Conservation (phyloP, 2,888 invertebrate genomes). For the Noctuana brunneofusca region DNA sequence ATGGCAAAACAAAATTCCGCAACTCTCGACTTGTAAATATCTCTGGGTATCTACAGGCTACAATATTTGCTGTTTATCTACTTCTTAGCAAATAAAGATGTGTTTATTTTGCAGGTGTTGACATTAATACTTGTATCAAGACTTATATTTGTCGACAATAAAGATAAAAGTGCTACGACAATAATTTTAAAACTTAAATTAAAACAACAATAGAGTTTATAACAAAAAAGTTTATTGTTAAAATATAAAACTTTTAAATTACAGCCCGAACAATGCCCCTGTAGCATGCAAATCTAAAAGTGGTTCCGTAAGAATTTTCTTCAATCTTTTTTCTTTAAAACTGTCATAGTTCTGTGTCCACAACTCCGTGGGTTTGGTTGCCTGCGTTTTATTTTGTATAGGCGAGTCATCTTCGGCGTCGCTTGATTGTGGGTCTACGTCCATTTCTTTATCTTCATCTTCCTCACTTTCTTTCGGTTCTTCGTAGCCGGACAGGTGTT, state of each 20-base stretch:
- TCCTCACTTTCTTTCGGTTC: slow-evolving; percentile 48
- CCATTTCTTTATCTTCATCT: slow-evolving; percentile 48
- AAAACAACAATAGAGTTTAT: neutral
- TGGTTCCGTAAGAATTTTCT: slow-evolving; percentile 63
- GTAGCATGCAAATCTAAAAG: slow-evolving; percentile 60
- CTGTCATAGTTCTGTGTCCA: slow-evolving; percentile 73
- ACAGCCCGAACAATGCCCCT: slow-evolving; percentile 56
- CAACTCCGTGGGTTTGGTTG: slow-evolving; percentile 56
- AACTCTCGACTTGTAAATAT: neutral
- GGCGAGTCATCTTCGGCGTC: slow-evolving; percentile 60
- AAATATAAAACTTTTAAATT: slow-evolving; percentile 34
- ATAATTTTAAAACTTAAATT: neutral
- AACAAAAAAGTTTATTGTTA: neutral
- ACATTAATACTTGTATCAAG: too few relatives aligned
- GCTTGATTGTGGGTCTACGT: slow-evolving; percentile 55
- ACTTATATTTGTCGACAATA: too few relatives aligned
- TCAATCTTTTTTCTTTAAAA: slow-evolving; percentile 72
- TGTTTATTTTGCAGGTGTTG: neutral
- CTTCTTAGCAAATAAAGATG: slow-evolving; percentile 11
- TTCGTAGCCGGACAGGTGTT: slow-evolving; percentile 65
- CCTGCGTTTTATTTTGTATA: slow-evolving; percentile 44
- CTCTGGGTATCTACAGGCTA: neutral
- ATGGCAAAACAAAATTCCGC: neutral
- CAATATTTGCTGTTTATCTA: slow-evolving; percentile 20
- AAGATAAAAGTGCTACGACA: neutral